A percentile compares a stretch with the other conserved stretches of the same genome.
phyloP scores from a whole-genome alignment of 2,113 vertebrate genomes.

The Narcine bancroftii region DNA sequence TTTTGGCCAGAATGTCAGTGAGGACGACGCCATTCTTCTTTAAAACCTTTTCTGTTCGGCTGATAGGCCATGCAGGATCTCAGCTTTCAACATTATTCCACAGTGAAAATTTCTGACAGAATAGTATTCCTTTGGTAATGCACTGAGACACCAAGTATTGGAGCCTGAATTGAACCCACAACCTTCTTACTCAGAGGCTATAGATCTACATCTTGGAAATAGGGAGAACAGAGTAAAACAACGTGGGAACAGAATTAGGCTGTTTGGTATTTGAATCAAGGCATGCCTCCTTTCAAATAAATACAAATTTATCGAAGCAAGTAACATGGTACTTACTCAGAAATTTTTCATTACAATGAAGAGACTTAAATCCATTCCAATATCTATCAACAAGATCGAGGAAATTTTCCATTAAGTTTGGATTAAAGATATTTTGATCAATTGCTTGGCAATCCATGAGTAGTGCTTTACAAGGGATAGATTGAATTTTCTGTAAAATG shows the following conservation, averaged over 20 bases:
- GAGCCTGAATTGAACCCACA: not conserved
- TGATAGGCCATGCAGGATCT: not conserved
- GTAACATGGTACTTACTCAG: conserved; percentile 56
- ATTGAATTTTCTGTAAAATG: not conserved
- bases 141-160: not conserved
- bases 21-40: not conserved
- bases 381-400: conserved; percentile 65
- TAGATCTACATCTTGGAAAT: not conserved
- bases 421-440: conserved; percentile 47
- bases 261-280: no score
- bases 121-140: not conserved
- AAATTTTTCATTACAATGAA: conserved; percentile 61
- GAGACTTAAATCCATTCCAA: conserved; percentile 57
- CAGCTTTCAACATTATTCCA: not conserved
- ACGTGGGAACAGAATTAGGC: no score
- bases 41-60: not conserved
- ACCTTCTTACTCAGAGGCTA: not conserved
- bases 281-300: not conserved
- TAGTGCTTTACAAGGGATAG: not conserved
- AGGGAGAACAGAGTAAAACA: not conserved
- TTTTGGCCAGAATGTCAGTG: not conserved
- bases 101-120: not conserved
- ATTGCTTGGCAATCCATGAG: conserved; percentile 37
- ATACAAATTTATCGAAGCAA: not conserved
- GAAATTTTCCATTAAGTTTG: conserved; percentile 52